Evolutionary conservation across 1,140 invertebrate genomes (phyloP).

Genomic region (Bombus impatiens): DNA sequence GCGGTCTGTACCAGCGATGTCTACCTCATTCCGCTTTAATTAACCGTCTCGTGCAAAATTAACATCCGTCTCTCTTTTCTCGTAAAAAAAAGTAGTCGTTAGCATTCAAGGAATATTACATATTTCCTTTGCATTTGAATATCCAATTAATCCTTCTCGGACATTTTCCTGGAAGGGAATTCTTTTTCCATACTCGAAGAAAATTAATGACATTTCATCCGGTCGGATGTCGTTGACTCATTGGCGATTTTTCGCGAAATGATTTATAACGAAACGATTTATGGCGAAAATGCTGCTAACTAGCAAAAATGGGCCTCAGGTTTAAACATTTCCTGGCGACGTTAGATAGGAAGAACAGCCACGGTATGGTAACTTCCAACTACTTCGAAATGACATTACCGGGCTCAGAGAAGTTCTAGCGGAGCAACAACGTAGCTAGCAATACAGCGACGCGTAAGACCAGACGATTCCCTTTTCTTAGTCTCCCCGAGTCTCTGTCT

Average conservation of each 20-base stretch:
- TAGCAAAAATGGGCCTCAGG: not conserved
- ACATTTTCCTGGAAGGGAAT: not conserved
- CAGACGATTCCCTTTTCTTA: not conserved
- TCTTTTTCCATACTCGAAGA: not conserved
- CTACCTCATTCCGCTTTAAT: not conserved
- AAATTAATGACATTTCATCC: not conserved
- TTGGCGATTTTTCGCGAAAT: too few species aligned
- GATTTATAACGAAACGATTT: not conserved
- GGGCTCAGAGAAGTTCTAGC: not conserved
- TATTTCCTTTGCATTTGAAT: not conserved
- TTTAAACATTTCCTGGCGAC: not conserved
- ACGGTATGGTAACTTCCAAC: conserved; percentile 26
- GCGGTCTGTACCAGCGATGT: not conserved
- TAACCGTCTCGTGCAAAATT: not conserved
- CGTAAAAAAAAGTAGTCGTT: not conserved
- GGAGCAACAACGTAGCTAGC: not conserved
- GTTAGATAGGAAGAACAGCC: not conserved
- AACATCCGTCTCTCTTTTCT: not conserved
- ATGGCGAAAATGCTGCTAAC: not conserved
- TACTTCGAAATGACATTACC: conserved; percentile 27
- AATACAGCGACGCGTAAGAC: not conserved
- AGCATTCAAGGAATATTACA: not conserved
- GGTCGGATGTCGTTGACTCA: not conserved
- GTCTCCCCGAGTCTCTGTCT: too few species aligned
- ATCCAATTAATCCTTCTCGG: not conserved